Evolutionary conservation across 2,113 vertebrate genomes (phyloP).

Genomic region (Capra hircus): DNA sequence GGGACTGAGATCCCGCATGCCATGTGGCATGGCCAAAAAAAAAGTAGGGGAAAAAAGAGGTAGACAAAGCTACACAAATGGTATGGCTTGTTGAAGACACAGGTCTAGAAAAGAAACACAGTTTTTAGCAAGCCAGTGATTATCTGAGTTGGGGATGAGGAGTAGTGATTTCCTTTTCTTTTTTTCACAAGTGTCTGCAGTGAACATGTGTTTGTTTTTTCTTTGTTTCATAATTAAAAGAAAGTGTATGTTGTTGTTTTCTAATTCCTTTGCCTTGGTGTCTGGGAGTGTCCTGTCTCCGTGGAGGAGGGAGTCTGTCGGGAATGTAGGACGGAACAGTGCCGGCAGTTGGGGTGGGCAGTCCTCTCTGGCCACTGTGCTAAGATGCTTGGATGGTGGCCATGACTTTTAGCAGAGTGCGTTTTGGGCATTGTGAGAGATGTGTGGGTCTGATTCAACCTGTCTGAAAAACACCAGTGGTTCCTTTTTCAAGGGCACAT

Average conservation of each 20-base stretch:
- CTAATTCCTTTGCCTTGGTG: background rate
- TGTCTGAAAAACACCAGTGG: rapidly evolving
- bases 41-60: background rate
- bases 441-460: background rate
- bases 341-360: rapidly evolving
- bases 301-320: rapidly evolving
- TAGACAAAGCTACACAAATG: background rate
- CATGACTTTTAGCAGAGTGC: rapidly evolving
- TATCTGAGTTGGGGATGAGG: background rate
- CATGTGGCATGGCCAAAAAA: background rate
- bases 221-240: background rate
- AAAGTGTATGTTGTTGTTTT: background rate
- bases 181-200: background rate
- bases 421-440: rapidly evolving
- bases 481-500: background rate
- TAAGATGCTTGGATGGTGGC: rapidly evolving
- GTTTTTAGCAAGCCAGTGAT: background rate
- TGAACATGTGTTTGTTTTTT: background rate
- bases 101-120: background rate
- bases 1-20: background rate
- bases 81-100: background rate
- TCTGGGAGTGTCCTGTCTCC: rapidly evolving
- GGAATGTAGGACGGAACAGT: rapidly evolving
- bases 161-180: background rate
- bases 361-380: rapidly evolving